These are phyloP conservation scores for Horisme vitalbata DNA, from an alignment of 2,888 invertebrate genomes.

Conservation along the genomic window DNA sequence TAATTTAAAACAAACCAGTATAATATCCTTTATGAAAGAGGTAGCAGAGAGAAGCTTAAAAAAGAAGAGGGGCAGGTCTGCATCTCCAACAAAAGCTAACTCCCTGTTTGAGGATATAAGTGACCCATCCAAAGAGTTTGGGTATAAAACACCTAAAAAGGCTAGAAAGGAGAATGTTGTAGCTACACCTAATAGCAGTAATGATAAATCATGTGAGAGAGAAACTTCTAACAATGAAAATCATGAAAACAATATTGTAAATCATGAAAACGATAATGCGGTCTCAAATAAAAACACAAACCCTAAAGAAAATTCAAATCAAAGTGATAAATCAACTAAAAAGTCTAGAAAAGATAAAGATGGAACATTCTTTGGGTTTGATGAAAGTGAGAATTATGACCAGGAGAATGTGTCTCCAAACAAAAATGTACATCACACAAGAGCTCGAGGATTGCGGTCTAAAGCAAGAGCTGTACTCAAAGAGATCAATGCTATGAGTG, in stretches of 20 bases:
- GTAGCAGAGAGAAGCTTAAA: constrained; percentile 61
- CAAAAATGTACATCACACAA: constrained; percentile 45
- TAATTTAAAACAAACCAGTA: constrained; percentile 70
- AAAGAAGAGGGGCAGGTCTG: constrained; percentile 52
- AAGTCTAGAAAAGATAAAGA: constrained; percentile 46
- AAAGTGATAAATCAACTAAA: constrained; percentile 35
- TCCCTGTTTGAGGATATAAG: constrained; percentile 50
- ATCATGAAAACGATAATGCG: constrained; percentile 29
- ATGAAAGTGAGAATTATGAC: constrained; percentile 63
- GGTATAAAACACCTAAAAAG: constrained; percentile 34
- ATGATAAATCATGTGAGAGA: constrained; percentile 39
- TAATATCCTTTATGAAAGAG: constrained; percentile 73
- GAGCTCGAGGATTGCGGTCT: constrained; percentile 46
- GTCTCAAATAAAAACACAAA: constrained; percentile 37
- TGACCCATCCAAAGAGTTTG: constrained; percentile 27
- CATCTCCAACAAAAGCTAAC: constrained; percentile 54
- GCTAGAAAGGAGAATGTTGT: constrained; percentile 28
- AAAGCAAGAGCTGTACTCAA: constrained; percentile 54
- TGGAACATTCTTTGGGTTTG: constrained; percentile 72
- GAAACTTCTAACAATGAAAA: constrained; percentile 32
- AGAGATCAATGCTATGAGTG: constrained; percentile 56
- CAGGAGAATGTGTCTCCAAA: constrained; percentile 68
- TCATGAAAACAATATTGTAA: constrained; percentile 42
- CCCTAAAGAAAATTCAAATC: constrained; percentile 29
- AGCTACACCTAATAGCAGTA: constrained; percentile 26